Conservation (phyloP, 1,140 invertebrate genomes). For the Psix sp. region DNA sequence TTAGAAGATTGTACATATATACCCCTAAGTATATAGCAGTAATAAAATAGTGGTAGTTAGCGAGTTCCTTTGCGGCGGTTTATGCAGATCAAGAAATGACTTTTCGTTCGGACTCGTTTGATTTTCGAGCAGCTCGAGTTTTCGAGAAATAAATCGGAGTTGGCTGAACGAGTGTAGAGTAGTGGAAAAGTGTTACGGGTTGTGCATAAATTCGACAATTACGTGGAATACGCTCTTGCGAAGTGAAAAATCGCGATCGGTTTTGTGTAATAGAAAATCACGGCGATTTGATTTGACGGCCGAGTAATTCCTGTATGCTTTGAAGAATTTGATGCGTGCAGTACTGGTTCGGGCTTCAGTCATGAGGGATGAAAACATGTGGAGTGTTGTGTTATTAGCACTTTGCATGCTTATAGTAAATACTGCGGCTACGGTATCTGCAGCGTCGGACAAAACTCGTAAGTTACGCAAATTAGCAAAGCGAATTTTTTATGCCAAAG, state of each 20-base stretch:
- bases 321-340: conserved; percentile 45
- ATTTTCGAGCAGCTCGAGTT: no score
- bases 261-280: conserved; percentile 44
- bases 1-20: no score
- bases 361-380: conserved; percentile 67
- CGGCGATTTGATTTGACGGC: conserved; percentile 44
- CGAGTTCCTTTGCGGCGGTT: no score
- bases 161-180: background rate
- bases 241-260: conserved; percentile 35
- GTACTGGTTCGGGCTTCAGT: conserved; percentile 28
- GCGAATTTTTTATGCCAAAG: no score
- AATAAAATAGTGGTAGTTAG: no score
- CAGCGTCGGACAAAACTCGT: conserved; percentile 47
- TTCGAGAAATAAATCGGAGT: background rate
- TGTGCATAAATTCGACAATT: conserved; percentile 24
- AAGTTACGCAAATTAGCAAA: conserved; percentile 34
- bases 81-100: no score
- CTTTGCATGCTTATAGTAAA: conserved; percentile 63
- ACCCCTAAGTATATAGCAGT: no score
- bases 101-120: no score
- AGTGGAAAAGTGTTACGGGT: background rate
- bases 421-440: conserved; percentile 56
- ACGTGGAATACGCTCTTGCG: conserved; percentile 14
- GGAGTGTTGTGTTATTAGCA: conserved; percentile 70
- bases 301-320: conserved; percentile 32